Base-by-base conservation (phyloP, 2,797 vertebrate species). In the Pogoniulus pusillus region DNA sequence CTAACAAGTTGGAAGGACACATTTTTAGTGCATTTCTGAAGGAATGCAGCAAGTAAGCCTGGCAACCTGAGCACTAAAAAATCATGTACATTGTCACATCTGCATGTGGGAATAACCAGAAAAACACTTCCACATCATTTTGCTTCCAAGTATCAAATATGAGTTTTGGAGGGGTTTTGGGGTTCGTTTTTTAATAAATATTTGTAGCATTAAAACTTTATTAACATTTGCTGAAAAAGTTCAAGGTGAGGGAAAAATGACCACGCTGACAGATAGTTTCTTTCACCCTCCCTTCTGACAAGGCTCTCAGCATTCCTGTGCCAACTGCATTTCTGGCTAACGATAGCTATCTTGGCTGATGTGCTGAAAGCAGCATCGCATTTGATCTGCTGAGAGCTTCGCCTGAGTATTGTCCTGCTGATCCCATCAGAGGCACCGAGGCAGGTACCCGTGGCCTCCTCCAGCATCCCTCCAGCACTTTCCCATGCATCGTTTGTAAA, bases 151-250 rank as follows among this genome's bases (percentile, higher is more conserved):
- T 51, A 77, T 15, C 75, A 66, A 86, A 32, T 35, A 16, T 4
- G 9, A 6, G 5, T 29, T 30, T 17, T 23, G 12, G 9, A 41
- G 43, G 12, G 7, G 5, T 24, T 19, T 23, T 20, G 16, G 12
- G 12, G 16, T 41, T 41, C 13, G 45, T 18, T n/a, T 37, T 30
- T 57, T 65, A 92, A 54, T 65, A 87, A 92, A 70, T 83, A 85
- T 79, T 71, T 81, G 83, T 53, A 66, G 59, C 87, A 72, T 80
- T 71, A 68, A 51, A 93, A 43, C 37, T 68, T 96, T 93, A 94
- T 94, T 70, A 92, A 63, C n/a, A 84, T 74, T 66, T 79, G 86
- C 76, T 93, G 91, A 93, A 93, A 94, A 96, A 94, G 90, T 85
- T 79, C 89, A 81, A 81, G 63, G 80, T 69, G 64, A 87, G 32